Conservation (phyloP, 2,888 invertebrate genomes). For the Drosophila rubida region DNA sequence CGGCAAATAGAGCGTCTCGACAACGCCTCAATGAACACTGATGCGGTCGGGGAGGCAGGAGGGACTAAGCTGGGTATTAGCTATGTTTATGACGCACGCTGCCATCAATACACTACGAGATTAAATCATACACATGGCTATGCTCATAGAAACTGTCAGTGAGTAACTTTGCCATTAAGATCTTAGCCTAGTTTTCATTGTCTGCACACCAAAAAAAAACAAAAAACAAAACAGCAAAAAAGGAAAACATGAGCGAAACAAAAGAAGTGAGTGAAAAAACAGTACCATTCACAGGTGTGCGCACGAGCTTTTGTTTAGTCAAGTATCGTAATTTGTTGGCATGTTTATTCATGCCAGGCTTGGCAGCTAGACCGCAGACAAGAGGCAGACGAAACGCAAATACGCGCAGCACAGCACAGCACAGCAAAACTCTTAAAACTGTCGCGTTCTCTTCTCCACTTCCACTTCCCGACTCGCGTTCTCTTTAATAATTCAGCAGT, state of each 20-base stretch:
- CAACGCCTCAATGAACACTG: conserved; percentile 39
- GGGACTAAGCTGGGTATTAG: conserved; percentile 61
- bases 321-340: conserved; percentile 71
- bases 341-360: conserved; percentile 62
- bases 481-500: conserved; percentile 68
- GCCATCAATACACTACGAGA: conserved; percentile 39
- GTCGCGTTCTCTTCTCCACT: conserved; percentile 1
- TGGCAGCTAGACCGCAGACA: conserved; percentile 47
- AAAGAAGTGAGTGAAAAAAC: conserved; percentile 3
- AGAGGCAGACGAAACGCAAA: conserved; percentile 43
- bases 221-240: conserved; percentile 6
- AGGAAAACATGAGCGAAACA: too few species aligned
- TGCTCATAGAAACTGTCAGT: conserved; percentile 2
- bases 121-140: conserved; percentile 21
- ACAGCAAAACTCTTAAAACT: conserved; percentile 10
- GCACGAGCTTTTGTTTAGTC: conserved; percentile 44
- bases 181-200: conserved; percentile 69
- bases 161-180: conserved; percentile 54
- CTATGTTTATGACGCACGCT: conserved; percentile 58
- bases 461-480: neutral
- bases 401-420: neutral
- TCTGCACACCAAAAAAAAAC: conserved; percentile 7
- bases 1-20: conserved; percentile 46
- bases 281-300: conserved; percentile 53
- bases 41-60: conserved; percentile 1